These are phyloP conservation scores for Callipepla squamata DNA, from an alignment of 2,113 vertebrate species.

Conservation along the genomic window DNA sequence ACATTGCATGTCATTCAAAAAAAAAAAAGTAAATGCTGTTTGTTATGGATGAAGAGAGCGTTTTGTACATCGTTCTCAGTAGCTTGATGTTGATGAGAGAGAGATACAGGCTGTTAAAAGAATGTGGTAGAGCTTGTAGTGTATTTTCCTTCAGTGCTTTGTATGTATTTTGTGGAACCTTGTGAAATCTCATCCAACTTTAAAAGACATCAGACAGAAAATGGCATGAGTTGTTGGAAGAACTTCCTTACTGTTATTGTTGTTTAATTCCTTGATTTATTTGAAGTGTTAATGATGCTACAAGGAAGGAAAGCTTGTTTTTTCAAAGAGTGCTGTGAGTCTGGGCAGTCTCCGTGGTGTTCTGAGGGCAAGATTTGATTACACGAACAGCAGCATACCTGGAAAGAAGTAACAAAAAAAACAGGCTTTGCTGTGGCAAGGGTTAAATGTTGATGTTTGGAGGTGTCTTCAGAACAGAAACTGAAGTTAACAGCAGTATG, in stretches of 20 bases:
- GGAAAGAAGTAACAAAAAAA: not conserved
- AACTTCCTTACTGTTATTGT: not conserved
- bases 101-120: not conserved
- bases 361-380: not conserved
- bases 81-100: not conserved
- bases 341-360: not conserved
- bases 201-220: not conserved
- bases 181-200: not conserved
- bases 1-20: not conserved
- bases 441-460: not conserved
- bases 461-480: not conserved
- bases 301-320: not conserved
- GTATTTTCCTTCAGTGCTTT: not conserved
- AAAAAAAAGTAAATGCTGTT: not conserved
- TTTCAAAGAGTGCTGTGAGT: not conserved
- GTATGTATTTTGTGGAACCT: not conserved
- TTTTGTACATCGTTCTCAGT: not conserved
- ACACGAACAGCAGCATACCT: not conserved
- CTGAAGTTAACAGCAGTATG: not conserved
- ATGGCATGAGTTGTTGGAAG: not conserved
- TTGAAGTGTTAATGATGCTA: not conserved
- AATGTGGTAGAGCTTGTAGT: not conserved
- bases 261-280: not conserved
- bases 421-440: not conserved
- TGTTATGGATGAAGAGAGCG: not conserved